Evolutionary conservation across 1,140 invertebrate genomes (phyloP).

Genomic region (Stegodyphus mimosarum): DNA sequence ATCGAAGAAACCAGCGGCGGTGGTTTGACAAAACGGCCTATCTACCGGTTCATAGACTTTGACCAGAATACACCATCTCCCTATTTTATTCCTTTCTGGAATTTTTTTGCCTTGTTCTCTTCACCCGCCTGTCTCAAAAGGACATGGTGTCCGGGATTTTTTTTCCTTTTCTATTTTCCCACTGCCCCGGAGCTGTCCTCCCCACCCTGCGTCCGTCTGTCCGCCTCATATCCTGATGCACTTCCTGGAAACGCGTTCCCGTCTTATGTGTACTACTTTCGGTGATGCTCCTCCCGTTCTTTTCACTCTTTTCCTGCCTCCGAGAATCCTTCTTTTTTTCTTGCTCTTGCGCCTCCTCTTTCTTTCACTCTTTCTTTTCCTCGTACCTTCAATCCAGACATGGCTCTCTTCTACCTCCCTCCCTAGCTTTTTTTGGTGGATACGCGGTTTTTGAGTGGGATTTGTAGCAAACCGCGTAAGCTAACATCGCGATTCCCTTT

Average conservation of each 20-base stretch:
- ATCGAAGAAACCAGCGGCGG: conserved; percentile 26
- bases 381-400: no score
- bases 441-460: conserved; percentile 30
- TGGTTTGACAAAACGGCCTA: conserved; percentile 58
- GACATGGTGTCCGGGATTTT: conserved; percentile 46
- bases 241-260: conserved; percentile 47
- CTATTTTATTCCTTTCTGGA: conserved; percentile 38
- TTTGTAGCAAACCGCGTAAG: conserved; percentile 31
- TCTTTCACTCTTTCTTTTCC: conserved; percentile 1
- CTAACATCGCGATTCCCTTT: background rate
- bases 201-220: conserved; percentile 37
- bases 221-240: conserved; percentile 61
- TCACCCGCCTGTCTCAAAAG: conserved; percentile 35
- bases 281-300: conserved; percentile 4
- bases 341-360: conserved; percentile 30
- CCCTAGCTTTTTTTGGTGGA: background rate
- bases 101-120: background rate
- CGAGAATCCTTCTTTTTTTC: conserved; percentile 41
- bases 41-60: conserved; percentile 54
- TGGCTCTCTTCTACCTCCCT: background rate
- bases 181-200: conserved; percentile 16
- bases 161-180: background rate
- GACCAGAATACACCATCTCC: conserved; percentile 51
- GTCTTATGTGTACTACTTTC: conserved; percentile 6
- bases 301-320: conserved; percentile 40